These are phyloP conservation scores for Ctenoplectra terminalis DNA, from an alignment of 1,140 invertebrate genomes.

Conservation along the genomic window DNA sequence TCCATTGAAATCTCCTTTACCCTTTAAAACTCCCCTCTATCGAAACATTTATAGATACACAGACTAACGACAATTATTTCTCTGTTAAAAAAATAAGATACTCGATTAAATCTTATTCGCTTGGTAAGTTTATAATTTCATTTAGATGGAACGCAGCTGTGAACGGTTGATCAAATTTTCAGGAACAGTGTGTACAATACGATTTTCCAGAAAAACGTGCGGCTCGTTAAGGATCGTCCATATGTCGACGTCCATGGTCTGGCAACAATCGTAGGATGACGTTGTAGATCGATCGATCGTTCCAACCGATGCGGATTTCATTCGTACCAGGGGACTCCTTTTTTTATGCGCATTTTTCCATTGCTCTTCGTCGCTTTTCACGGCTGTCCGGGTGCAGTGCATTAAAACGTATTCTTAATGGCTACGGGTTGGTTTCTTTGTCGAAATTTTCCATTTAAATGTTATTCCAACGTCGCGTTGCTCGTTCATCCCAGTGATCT, in stretches of 20 bases:
- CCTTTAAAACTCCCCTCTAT: background rate
- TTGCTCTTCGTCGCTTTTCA: constrained; percentile 16
- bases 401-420: constrained; percentile 61
- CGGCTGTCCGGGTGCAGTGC: constrained; percentile 28
- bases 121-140: no score
- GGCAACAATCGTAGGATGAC: constrained; percentile 34
- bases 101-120: no score
- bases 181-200: background rate
- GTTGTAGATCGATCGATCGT: constrained; percentile 53
- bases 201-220: constrained; percentile 35
- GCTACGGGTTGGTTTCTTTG: constrained; percentile 31
- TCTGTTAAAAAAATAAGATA: background rate
- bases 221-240: constrained; percentile 33
- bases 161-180: background rate
- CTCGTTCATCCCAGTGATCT: constrained; percentile 48
- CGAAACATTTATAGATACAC: background rate
- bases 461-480: constrained; percentile 8
- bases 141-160: constrained; percentile 14
- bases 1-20: constrained; percentile 30
- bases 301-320: constrained; percentile 31
- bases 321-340: constrained; percentile 24
- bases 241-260: constrained; percentile 2
- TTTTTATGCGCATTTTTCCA: constrained; percentile 37
- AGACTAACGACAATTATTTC: background rate
- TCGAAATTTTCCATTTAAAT: constrained; percentile 56